Evolutionary conservation across 2,888 invertebrate genomes (phyloP), one percentile per base, ranked within the genome.

Genomic region (Teleiodes luculella): DNA sequence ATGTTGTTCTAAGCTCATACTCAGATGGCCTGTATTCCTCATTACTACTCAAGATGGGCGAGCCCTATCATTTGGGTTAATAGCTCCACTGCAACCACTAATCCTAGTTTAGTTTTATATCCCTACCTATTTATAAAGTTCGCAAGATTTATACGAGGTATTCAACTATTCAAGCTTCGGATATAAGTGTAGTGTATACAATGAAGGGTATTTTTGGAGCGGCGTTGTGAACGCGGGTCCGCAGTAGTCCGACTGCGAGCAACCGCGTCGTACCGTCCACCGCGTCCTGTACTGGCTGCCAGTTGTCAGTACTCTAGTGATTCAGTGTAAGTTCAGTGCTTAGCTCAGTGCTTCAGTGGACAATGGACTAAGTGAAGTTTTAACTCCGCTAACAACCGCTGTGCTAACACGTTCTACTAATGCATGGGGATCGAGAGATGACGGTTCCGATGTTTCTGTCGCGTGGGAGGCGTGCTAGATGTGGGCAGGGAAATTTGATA

Each of bases 401-500:
- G 82, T 84, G 84, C 86, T 87, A 86, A 86, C 24, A 24, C 24
- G 24, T 83, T 37, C 77, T 67, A 87, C 86, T 88, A 88, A 87
- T 76, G 85, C 86, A 86, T 84, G 86, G 70, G 49, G 57, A 53
- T 57, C 63, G 56, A 53, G 57, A 64, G 66, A 63, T 67, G 24
- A 10, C 24, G 69, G 65, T 54, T 58, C 58, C 59, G 53, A 63
- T 60, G 69, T 68, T 83, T 69, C 81, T 79, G 11, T 43, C 24
- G 82, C 80, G 80, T 68, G 68, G 65, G 68, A 43, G 56, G 31
- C 28, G 43, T 47, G 58, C 54, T 64, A 74, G 69, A 74, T 74
- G 84, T 84, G 82, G 86, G 87, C 72, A 76, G 83, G 73, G 88
- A 88, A 89, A 89, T 88, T 88, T 86, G 88, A 89, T 89, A 89